These are phyloP conservation scores for Leucoraja ocellata DNA, from an alignment of 2,797 vertebrate species.

Conservation along the genomic window DNA sequence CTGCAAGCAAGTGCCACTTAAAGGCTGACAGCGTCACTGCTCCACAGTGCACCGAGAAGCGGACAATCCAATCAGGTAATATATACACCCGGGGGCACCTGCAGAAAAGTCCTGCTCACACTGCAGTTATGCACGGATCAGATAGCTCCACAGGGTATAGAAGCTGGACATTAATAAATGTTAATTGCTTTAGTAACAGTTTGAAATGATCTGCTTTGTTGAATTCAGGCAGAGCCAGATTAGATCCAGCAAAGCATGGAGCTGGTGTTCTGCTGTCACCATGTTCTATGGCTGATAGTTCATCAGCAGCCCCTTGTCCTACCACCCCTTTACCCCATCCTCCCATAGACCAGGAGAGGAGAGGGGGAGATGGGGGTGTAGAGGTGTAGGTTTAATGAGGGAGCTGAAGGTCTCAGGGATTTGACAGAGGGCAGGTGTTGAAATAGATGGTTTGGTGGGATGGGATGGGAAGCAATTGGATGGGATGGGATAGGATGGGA, in stretches of 20 bases:
- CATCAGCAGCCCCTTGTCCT: too few species aligned
- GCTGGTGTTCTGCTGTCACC: not conserved
- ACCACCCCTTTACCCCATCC: not conserved
- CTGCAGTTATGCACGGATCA: slow-evolving; percentile 20
- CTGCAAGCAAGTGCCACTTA: not conserved
- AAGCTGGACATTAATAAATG: slow-evolving; percentile 35
- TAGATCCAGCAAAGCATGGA: not conserved
- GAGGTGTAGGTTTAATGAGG: too few species aligned
- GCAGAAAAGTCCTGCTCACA: slow-evolving; percentile 9
- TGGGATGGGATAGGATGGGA: too few species aligned
- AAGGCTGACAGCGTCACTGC: not conserved
- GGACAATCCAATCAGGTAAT: slow-evolving; percentile 26
- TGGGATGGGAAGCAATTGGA: not conserved
- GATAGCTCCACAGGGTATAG: slow-evolving; percentile 9
- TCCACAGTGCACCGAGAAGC: not conserved
- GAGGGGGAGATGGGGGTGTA: too few species aligned
- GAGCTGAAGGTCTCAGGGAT: too few species aligned
- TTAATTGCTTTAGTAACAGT: slow-evolving; percentile 29
- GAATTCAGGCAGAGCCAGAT: not conserved
- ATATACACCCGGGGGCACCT: slow-evolving; percentile 20
- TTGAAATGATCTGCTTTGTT: slow-evolving; percentile 31
- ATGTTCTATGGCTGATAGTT: not conserved
- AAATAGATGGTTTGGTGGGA: too few species aligned
- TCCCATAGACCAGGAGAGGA: too few species aligned
- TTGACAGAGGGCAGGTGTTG: too few species aligned